phyloP scores from a whole-genome alignment of 2,797 vertebrate species.

The Gastrophryne carolinensis region DNA sequence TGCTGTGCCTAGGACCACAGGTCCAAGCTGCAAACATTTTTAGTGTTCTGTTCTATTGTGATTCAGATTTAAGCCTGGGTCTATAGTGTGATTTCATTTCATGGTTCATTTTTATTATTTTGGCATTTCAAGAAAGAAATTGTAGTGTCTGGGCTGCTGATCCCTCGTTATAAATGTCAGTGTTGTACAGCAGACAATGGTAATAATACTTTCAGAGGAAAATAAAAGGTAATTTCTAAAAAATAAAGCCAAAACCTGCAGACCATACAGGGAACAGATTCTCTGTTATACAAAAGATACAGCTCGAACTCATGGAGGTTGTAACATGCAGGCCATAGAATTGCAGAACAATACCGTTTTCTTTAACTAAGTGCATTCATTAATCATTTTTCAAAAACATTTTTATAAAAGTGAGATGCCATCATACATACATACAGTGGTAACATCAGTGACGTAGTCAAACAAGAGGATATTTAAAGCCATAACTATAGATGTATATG shows the following conservation, averaged over 20 bases:
- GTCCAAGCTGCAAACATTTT: background rate
- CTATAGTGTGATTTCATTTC: slow-evolving; percentile 16
- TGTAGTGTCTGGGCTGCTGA: slow-evolving; percentile 5
- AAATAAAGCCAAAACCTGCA: background rate
- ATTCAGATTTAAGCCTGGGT: slow-evolving; percentile 9
- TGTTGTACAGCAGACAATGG: background rate
- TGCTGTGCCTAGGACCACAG: background rate
- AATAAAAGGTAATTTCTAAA: background rate
- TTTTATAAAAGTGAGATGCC: no score
- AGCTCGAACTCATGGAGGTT: no score
- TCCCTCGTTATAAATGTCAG: slow-evolving; percentile 20
- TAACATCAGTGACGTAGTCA: no score
- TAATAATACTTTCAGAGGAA: background rate
- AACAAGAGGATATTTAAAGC: no score
- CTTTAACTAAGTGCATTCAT: no score
- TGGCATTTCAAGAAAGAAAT: slow-evolving; percentile 27
- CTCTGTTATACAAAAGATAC: no score
- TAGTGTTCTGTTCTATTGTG: background rate
- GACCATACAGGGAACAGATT: no score
- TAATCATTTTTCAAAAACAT: no score
- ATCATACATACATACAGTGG: no score
- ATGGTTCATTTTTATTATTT: slow-evolving; percentile 30
- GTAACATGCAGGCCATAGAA: no score
- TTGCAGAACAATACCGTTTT: no score
- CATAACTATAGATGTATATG: no score